Evolutionary conservation across 53 echinoderm and acorn worm species (phyloP), one percentile per base, ranked within the genome.

Genomic region (Crossaster papposus): DNA sequence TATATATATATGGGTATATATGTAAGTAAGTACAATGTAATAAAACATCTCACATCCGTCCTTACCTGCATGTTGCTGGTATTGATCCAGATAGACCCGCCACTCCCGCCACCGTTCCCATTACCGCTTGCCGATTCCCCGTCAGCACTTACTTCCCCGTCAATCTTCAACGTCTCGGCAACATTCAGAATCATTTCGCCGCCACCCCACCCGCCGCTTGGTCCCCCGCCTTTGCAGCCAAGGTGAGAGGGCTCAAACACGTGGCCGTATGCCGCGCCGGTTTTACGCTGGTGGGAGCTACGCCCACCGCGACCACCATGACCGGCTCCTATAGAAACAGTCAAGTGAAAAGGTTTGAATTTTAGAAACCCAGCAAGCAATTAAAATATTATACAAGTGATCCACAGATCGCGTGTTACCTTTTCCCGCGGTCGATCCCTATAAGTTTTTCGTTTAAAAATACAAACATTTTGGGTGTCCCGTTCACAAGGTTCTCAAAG

Each of bases 281-380:
- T 96, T 36, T 80, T 89, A n/a, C 63, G 85, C 79, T 93, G 91
- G 63, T 78, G 63, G 35, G 91, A 85, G 36, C 96, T 94, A 33
- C 91, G 93, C 3, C 96, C 96, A 77, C 96, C 94, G 11, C 94
- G 80, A 50, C 96, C 96, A 62, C 96, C 96, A 75, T 96, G 96
- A 64, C 96, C 96, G 78, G 94, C 96, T 34, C 96, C 96, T 96
- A 62, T 6, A 26, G 36, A 50, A 0, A n/a, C 10, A 74, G 3
- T 35, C 10, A 32, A 35, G 13, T 30, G n/a, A 28, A 71, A 71
- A 20, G n/a, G n/a, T n/a, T n/a, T n/a, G n/a, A n/a, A 15, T 3
- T 58, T 18, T 58, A 58, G 7, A 58, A 20, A 58, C 17, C 22
- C 58, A 58, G 9, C 5, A 44, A 44, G 9, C 44, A 44, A 9